A percentile compares a stretch with the other conserved stretches of the same genome.
Evolutionary conservation across 1,140 invertebrate genomes (phyloP).

Genomic region (Neomicropteryx cornuta): DNA sequence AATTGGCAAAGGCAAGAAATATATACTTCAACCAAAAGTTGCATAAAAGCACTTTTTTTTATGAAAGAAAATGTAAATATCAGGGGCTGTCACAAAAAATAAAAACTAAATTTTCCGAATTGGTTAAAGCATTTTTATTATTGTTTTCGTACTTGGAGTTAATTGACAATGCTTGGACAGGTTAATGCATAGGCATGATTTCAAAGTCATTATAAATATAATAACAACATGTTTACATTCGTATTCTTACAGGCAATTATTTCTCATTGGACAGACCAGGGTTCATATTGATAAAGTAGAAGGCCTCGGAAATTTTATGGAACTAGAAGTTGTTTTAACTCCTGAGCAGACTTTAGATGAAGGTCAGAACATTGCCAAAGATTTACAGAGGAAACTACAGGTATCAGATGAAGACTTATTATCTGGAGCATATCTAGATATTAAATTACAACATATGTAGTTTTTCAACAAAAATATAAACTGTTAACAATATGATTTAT

Average conservation of each 20-base stretch:
- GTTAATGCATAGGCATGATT: no score
- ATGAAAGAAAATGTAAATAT: background rate
- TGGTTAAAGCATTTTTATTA: background rate
- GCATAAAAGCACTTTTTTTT: no score
- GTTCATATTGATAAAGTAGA: conserved; percentile 81
- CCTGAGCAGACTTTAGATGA: conserved; percentile 55
- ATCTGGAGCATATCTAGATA: conserved; percentile 66
- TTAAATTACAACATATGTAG: no score
- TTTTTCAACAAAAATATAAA: no score
- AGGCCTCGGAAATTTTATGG: conserved; percentile 74
- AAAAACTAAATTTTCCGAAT: background rate
- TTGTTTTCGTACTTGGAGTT: no score
- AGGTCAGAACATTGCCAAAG: conserved; percentile 58
- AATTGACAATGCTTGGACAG: no score
- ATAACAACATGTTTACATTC: background rate
- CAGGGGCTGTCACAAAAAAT: background rate
- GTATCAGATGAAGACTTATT: conserved; percentile 60
- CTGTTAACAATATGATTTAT: no score
- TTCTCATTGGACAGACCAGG: conserved; percentile 71
- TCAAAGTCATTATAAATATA: background rate
- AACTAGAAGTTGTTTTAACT: conserved; percentile 72
- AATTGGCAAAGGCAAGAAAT: no score
- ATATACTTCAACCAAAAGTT: no score
- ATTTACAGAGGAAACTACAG: conserved; percentile 56
- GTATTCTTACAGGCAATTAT: conserved; percentile 48